phyloP scores from a whole-genome alignment of 2,888 invertebrate genomes.

The Thyatira batis region DNA sequence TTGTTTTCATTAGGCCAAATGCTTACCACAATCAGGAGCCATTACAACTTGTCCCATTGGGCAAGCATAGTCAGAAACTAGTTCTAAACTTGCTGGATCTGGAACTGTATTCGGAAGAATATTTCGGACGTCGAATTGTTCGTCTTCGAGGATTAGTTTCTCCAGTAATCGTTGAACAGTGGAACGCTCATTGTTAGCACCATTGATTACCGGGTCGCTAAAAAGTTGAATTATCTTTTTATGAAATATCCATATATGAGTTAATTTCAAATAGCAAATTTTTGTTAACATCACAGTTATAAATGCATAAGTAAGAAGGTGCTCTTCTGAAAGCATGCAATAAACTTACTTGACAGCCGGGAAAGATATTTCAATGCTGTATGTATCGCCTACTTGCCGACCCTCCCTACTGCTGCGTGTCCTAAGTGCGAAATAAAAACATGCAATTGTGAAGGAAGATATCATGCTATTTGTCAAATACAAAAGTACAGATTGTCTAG shows the following conservation, averaged over 20 bases:
- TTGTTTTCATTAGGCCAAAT: not conserved
- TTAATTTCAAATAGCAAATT: conserved; percentile 14
- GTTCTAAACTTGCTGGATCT: conserved; percentile 92
- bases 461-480: conserved; percentile 46
- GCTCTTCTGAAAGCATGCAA: conserved; percentile 50
- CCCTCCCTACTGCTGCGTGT: conserved; percentile 87
- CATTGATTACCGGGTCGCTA: conserved; percentile 94
- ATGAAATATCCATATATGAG: no score
- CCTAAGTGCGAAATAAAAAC: conserved; percentile 85
- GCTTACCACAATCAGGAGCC: conserved; percentile 94
- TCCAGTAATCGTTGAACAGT: conserved; percentile 92
- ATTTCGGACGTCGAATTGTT: conserved; percentile 95
- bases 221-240: conserved; percentile 27
- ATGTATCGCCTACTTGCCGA: conserved; percentile 93
- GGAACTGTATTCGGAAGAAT: conserved; percentile 97
- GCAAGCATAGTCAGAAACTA: conserved; percentile 96
- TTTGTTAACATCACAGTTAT: not conserved
- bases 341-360: conserved; percentile 93
- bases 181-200: conserved; percentile 93
- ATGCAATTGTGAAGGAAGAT: conserved; percentile 77
- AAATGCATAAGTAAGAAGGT: conserved; percentile 26
- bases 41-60: conserved; percentile 96
- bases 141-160: conserved; percentile 95
- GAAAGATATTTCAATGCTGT: conserved; percentile 95
- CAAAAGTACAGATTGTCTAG: conserved; percentile 21